phyloP scores from a whole-genome alignment of 2,113 vertebrate genomes.

The Melanerpes formicivorus region DNA sequence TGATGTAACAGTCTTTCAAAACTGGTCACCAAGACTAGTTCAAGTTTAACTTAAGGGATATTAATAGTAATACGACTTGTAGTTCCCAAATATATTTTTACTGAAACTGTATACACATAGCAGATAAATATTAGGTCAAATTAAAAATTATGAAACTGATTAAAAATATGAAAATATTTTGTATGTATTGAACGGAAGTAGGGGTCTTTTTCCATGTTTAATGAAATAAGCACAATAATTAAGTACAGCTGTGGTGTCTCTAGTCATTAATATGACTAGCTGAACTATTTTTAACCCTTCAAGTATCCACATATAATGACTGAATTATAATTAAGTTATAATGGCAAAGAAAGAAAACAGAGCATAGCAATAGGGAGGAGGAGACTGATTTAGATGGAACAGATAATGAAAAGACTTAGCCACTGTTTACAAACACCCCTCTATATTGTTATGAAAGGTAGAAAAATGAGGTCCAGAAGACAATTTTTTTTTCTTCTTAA shows the following conservation, averaged over 20 bases:
- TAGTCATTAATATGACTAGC: background rate
- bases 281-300: background rate
- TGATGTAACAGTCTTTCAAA: background rate
- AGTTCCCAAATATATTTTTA: background rate
- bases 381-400: background rate
- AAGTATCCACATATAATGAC: background rate
- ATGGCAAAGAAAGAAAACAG: background rate
- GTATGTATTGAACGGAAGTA: background rate
- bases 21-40: background rate
- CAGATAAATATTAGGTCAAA: background rate
- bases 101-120: background rate
- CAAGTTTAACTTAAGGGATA: background rate
- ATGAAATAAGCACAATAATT: background rate
- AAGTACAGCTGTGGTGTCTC: background rate
- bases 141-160: background rate
- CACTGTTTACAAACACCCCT: background rate
- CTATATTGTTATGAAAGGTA: background rate
- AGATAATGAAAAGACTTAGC: background rate
- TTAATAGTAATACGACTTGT: background rate
- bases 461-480: background rate
- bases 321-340: background rate
- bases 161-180: background rate
- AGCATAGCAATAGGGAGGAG: background rate
- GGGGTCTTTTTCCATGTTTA: background rate
- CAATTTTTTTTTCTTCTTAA: background rate